Evolutionary conservation across 2,113 vertebrate genomes (phyloP), one percentile per base, ranked within the genome.

Genomic region (Sprattus sprattus): DNA sequence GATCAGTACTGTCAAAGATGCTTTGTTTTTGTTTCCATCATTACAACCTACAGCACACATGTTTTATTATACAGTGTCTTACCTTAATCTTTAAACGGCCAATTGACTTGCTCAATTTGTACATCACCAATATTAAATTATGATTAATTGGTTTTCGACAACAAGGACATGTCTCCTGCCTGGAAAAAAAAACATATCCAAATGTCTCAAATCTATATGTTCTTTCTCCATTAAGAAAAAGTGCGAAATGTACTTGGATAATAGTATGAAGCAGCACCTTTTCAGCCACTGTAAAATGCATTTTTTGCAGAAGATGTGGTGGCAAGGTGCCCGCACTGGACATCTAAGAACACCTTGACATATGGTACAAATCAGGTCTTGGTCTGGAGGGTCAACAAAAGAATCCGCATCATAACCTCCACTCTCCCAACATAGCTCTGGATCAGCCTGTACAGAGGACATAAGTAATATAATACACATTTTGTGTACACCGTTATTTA

Each of bases 281-380:
- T 94, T 94, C 45, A 97, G 93, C 96, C 96, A 97, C 50, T 89
- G 95, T 83, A 95, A 85, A 85, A 97, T 96, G 89, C 96, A 97
- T 88, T 94, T 96, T 89, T 96, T 96, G 94, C 96, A 97, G 93
- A 97, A 97, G 83, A 96, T 91, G 87, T 97, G 96, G 86, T 94
- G 92, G 89, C 96, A 97, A 0, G 93, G 92, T 25, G 96, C 91
- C 90, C 95, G 95, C 16, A 96, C 93, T 0, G 96, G 96, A 88
- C 91, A 95, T 88, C 91, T 94, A 87, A 97, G 92, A 75, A 97
- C 96, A 2, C 95, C 96, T 18, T 94, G 96, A 87, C 96, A 97
- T 88, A 97, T 94, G 3, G 95, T 94, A 90, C 96, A 97, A 86
- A 97, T 93, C 64, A 97, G 90, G 86, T 94, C 95, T 45, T 93